Base-by-base conservation (phyloP, 2,888 invertebrate species). In the Lordiphosa andalusiaca region DNA sequence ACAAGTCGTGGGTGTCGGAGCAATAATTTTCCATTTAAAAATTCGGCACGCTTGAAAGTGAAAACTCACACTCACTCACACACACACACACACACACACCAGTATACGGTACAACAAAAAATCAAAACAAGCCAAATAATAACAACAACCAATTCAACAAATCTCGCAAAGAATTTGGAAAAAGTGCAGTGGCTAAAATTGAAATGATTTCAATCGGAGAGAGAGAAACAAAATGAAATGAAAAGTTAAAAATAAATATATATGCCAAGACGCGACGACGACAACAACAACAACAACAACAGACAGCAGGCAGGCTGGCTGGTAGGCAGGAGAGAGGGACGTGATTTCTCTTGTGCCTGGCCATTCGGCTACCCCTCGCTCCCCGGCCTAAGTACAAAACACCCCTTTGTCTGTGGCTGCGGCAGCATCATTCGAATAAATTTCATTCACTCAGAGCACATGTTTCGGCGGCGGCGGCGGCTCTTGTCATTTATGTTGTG, bases 201-300 rank as follows among this genome's bases (percentile, higher is more conserved):
- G n/a, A 25, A 44, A 33, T 51, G n/a, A 46, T 21, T 44, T 39
- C 25, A 49, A 65, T 35, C 30, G 64, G 60, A 58, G 64, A 56
- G 46, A 49, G 52, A 63, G 69, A 69, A 69, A 67, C 69, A 76
- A 78, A 78, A 81, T 73, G 85, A 80, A 85, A 80, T 80, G 83
- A 78, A 78, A 80, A 85, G 85, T 81, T 81, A 81, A 64, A 81
- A 81, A 81, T 81, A 81, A 80, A 84, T 84, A 84, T 65, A 82
- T 73, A 71, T 69, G 83, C 80, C 85, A 80, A 75, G 61, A 53
- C 67, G 57, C 60, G 19, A 12, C 38, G 23, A 30, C 57, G 50
- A 39, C 44, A 37, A 38, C 30, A n/a, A 10, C 42, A 36, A 52
- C 67, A 57, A 38, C 71, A 67, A 57, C 71, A 64, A 60, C 67